Evolutionary conservation across 2,113 vertebrate species (phyloP).

Genomic region (Murina feae): DNA sequence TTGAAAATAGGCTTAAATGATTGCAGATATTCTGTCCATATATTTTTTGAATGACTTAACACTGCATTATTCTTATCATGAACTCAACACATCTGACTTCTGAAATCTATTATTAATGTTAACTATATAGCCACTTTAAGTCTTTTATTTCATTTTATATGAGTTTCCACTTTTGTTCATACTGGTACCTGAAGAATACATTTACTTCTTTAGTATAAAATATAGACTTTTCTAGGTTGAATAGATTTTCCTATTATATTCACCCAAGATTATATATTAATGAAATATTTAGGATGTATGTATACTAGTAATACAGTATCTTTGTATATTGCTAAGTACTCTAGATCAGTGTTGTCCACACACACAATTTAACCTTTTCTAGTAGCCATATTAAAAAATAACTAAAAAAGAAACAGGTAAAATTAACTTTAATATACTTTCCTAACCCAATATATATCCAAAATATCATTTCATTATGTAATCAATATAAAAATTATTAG

Average conservation of each 20-base stretch:
- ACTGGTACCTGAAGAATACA: not conserved
- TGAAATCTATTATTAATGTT: not conserved
- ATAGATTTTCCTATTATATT: not conserved
- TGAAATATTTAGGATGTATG: not conserved
- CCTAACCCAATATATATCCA: not conserved
- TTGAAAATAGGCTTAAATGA: not conserved
- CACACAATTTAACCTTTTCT: not conserved
- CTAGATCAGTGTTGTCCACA: not conserved
- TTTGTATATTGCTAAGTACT: not conserved
- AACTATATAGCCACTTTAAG: not conserved
- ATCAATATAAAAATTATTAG: not conserved
- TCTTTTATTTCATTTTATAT: not conserved
- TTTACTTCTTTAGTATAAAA: not conserved
- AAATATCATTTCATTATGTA: conserved; percentile 25
- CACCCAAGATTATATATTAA: not conserved
- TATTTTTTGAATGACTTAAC: not conserved
- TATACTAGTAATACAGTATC: not conserved
- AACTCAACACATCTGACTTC: not conserved
- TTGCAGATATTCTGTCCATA: not conserved
- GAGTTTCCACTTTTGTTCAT: not conserved
- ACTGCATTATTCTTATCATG: not conserved
- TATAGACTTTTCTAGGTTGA: not conserved
- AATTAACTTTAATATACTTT: not conserved
- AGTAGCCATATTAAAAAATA: not conserved
- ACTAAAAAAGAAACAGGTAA: not conserved